Percentiles rank a stretch among this genome's conserved stretches.
phyloP scores from a whole-genome alignment of 2,888 invertebrate species.

The Acleris sparsana region DNA sequence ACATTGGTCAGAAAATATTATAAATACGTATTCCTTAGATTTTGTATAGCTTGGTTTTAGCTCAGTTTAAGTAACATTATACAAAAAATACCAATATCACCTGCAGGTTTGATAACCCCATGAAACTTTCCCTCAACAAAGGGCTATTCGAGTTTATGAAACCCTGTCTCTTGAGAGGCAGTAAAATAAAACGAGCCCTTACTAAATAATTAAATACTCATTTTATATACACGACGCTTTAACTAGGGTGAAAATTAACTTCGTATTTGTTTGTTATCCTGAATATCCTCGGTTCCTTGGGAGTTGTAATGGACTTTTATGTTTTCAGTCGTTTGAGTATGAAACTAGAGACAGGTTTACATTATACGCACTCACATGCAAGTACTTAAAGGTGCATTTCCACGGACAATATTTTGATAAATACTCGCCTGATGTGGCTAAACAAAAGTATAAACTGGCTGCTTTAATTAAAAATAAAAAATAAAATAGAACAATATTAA shows the following conservation, averaged over 20 bases:
- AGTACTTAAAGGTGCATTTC: no score
- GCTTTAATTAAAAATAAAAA: no score
- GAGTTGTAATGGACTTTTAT: not conserved
- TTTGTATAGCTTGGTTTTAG: no score
- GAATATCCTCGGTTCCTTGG: not conserved
- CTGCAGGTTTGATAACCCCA: not conserved
- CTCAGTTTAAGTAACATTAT: no score
- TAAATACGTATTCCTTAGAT: no score
- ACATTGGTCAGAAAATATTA: no score
- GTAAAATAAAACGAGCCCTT: conserved; percentile 45
- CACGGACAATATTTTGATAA: no score
- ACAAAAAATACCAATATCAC: no score
- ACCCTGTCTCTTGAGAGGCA: conserved; percentile 36
- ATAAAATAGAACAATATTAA: no score
- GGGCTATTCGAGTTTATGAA: conserved; percentile 15
- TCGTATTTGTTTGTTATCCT: conserved; percentile 1
- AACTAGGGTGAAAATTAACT: conserved; percentile 7
- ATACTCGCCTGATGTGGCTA: no score
- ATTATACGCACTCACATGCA: no score
- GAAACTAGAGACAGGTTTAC: not conserved
- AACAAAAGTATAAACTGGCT: no score
- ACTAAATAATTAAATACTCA: conserved; percentile 52
- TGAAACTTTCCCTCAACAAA: not conserved
- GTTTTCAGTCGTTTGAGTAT: not conserved
- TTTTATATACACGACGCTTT: conserved; percentile 46